phyloP scores from a whole-genome alignment of 2,888 invertebrate genomes.

The Germaria angustata region DNA sequence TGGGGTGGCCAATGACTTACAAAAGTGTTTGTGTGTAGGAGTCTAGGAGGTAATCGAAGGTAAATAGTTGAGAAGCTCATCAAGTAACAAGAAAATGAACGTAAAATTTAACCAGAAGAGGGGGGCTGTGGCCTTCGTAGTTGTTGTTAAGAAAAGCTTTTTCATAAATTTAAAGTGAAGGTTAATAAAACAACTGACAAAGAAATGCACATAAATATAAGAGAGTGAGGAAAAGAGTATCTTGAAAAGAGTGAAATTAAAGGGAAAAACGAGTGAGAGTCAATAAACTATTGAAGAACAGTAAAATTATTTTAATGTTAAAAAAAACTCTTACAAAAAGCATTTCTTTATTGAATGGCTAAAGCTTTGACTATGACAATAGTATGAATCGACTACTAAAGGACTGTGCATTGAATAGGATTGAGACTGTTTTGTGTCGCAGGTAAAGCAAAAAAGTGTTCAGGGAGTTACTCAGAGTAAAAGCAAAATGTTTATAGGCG shows the following conservation, averaged over 20 bases:
- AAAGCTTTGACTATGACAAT: too few relatives aligned
- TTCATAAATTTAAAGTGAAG: slow-evolving; percentile 41
- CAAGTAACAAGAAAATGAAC: slow-evolving; percentile 19
- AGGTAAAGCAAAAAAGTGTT: too few relatives aligned
- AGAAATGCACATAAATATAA: background rate
- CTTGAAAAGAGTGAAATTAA: background rate
- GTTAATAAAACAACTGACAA: slow-evolving; percentile 21
- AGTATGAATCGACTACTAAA: too few relatives aligned
- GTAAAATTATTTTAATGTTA: background rate
- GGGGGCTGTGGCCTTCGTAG: slow-evolving; percentile 46
- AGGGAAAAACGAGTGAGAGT: background rate
- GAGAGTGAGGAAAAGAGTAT: background rate
- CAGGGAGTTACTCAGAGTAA: too few relatives aligned
- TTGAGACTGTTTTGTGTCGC: too few relatives aligned
- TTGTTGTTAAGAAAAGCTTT: slow-evolving; percentile 45
- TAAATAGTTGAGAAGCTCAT: slow-evolving; percentile 4
- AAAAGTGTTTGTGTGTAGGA: background rate
- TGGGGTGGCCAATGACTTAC: background rate
- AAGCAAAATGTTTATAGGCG: too few relatives aligned
- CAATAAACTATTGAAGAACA: background rate
- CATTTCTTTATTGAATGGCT: too few relatives aligned
- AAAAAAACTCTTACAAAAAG: background rate
- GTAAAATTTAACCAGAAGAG: background rate
- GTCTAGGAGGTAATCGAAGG: slow-evolving; percentile 43
- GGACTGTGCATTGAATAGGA: too few relatives aligned